These are phyloP conservation scores for Eubasilissa regina DNA, from an alignment of 1,140 invertebrate species.

Conservation along the genomic window DNA sequence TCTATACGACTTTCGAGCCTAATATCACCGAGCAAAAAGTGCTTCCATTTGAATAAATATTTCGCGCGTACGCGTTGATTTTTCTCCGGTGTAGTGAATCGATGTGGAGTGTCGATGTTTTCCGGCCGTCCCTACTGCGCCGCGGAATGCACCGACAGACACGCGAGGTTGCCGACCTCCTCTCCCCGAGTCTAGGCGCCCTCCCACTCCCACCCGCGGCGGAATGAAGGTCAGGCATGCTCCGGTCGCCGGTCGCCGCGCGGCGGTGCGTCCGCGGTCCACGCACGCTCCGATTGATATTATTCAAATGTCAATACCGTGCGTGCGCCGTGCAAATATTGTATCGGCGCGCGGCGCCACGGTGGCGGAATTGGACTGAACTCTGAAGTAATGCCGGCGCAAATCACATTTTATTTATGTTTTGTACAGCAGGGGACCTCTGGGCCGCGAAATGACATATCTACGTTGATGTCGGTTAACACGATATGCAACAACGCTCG, in stretches of 20 bases:
- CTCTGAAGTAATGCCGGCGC: not conserved
- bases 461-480: no score
- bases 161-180: slow-evolving; percentile 9
- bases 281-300: not conserved
- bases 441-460: no score
- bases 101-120: not conserved
- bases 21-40: no score
- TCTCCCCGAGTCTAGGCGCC: not conserved
- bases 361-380: not conserved
- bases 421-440: no score
- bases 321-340: no score
- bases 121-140: not conserved
- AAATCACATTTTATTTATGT: not conserved
- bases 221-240: slow-evolving; percentile 33
- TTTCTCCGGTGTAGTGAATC: no score
- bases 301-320: not conserved
- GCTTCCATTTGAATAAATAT: no score
- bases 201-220: slow-evolving; percentile 3
- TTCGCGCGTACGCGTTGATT: no score
- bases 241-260: not conserved
- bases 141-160: slow-evolving; percentile 21
- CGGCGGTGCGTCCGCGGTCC: not conserved
- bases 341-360: not conserved
- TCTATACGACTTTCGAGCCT: no score
- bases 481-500: no score